Evolutionary conservation across 2,797 vertebrate species (phyloP), one percentile per base, ranked within the genome.

Genomic region (Myotis myotis): DNA sequence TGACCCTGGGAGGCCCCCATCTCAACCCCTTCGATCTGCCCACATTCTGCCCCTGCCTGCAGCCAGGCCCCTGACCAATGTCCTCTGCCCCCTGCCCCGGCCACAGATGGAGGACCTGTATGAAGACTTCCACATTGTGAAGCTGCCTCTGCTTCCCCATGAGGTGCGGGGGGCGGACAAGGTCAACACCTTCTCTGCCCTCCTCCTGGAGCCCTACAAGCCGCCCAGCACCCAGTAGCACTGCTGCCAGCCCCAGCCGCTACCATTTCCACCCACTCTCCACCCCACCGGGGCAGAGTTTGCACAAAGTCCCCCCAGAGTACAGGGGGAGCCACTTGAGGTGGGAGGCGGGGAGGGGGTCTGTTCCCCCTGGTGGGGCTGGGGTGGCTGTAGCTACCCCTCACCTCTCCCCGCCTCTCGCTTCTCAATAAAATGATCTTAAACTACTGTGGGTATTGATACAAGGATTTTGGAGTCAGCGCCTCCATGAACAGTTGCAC

Each of bases 61-160:
- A 44, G n/a, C 51, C 81, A 51, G n/a, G 51, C 68, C 23, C 28
- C 95, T 93, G 84, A 81, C 47, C 44, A 7, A 64, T 53, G 36
- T 53, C 81, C 30, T 93, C 72, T 78, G 51, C 74, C 83, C 75
- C 93, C 57, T 86, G 17, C 74, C 51, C 81, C 23, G 12, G 23
- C 84, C 78, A 1, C 98, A 99, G 99, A 99, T 99, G 99, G 99
- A 99, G 97, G 99, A 99, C 95, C 98, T 99, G 28, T 99, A 99
- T 70, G 99, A 99, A 98, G 99, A 99, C 97, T 99, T 99, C 97
- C 99, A 99, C 98, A 99, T 99, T 96, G 98, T 99, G 94, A 99
- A 99, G 98, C 98, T 99, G 97, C 99, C 99, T 0, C 98, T 99
- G 96, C 98, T 99, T 95, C 99, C 99, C 82, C 99, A 99, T 1